These are phyloP conservation scores for Labeo rohita DNA, from an alignment of 2,113 vertebrate species.

Conservation along the genomic window DNA sequence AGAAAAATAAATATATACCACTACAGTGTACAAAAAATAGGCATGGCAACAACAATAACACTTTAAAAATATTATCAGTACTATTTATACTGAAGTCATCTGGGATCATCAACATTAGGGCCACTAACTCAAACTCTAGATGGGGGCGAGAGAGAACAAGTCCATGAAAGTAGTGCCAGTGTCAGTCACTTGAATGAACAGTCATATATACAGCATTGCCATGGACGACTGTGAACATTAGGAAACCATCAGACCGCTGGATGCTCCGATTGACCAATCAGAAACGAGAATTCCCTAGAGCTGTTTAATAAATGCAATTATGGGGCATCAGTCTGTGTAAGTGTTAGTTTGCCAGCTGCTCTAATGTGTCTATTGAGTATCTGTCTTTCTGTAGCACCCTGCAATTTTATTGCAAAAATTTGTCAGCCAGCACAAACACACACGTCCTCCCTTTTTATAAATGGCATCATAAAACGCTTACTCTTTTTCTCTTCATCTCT, in stretches of 20 bases:
- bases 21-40: background rate
- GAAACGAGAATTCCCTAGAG: background rate
- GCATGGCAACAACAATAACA: background rate
- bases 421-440: constrained; percentile 44
- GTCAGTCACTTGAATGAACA: background rate
- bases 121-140: background rate
- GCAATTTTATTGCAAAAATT: constrained; percentile 49
- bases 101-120: too few relatives aligned
- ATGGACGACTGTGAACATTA: background rate
- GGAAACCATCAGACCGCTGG: background rate
- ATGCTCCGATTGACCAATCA: background rate
- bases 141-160: background rate
- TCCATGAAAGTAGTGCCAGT: background rate
- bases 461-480: constrained; percentile 58
- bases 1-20: background rate
- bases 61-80: background rate
- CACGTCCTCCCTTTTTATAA: constrained; percentile 50
- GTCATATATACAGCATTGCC: background rate
- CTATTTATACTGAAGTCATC: background rate
- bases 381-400: constrained; percentile 34
- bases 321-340: constrained; percentile 4
- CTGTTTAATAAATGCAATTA: background rate
- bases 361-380: constrained; percentile 46
- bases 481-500: constrained; percentile 58
- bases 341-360: constrained; percentile 28